Evolutionary conservation across 2,888 invertebrate species (phyloP), one percentile per base, ranked within the genome.

Genomic region (Cerceris rybyensis): DNA sequence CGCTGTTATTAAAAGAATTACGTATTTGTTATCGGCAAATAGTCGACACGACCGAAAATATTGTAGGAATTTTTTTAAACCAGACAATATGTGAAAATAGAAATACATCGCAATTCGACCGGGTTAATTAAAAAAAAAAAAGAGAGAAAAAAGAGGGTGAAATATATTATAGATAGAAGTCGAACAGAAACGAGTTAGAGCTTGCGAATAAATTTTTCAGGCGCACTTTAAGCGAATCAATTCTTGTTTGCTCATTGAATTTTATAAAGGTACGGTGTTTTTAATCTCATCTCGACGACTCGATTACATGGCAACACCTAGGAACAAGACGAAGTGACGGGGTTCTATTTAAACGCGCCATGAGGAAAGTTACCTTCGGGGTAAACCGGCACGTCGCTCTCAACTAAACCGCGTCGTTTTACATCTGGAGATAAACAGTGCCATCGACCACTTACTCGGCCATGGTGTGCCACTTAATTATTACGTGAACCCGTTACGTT

Each of bases 391-490:
- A 9, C 60, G 50, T 60, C 49, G 50, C 46, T 49, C 60, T 41
- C 42, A 66, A 64, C 70, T 55, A 60, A 68, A 67, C 71, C 54
- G 7, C 14, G 59, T 65, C 71, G 64, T 68, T 78, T 61, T 49
- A 11, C 61, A 39, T 66, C 66, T 17, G 16, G 11, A 61, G 61
- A 69, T 78, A 69, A 78, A 72, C 70, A 73, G 54, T 41, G 28
- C 13, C 68, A 57, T 71, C 55, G 77, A 49, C 17, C 43, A 9
- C 9, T 39, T 28, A 28, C 28, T 14, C 28, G 71, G 9, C 50
- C 16, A n/a, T 57, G n/a, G 6, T 14, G 58, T 54, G 73, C 70
- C 66, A 54, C 78, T 69, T 77, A 65, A 70, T 70, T 68, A 68
- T 70, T 68, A 55, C 55, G 28, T 28, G 28, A 28, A 55, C 63